Evolutionary conservation across 2,888 invertebrate genomes (phyloP), one percentile per base, ranked within the genome.

Genomic region (Agriopis aurantiaria): DNA sequence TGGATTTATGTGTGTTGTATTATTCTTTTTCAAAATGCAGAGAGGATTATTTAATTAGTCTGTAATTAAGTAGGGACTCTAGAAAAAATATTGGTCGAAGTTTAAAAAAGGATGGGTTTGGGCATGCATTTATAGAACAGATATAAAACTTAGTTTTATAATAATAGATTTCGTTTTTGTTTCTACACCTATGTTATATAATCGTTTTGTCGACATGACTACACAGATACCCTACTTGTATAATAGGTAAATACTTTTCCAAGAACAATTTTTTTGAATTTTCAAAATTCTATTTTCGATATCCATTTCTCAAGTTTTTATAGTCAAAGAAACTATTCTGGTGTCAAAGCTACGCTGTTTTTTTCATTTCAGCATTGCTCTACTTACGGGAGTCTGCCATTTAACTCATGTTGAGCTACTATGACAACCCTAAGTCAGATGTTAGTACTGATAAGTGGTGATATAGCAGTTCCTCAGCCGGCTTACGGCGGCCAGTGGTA

Each of bases 401-500:
- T 52, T 49, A 23, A 23, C 17, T 23, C 17, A 23, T 17, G 17
- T 14, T 52, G 43, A 6, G 52, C 17, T 49, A 66, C 49, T 55
- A 62, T 68, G 74, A 65, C 74, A 73, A 65, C 73, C 71, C 64
- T 75, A 57, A 69, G 65, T 58, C 51, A 71, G 68, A 74, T 75
- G 69, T 67, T 33, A 64, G 48, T 49, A 46, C 51, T 57, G 68
- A 51, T 70, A 72, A 65, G 67, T 67, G 51, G 68, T 68, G 65
- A 65, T 72, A 62, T 53, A 74, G 68, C 65, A 71, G 61, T 71
- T 72, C 73, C 71, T 78, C 80, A 73, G 78, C 58, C 74, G 67
- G 73, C 71, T 84, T 85, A 82, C 81, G 80, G 82, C 82, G 73
- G 78, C 74, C 76, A 72, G 72, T 69, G 66, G 76, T 78, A 74